Base-by-base conservation (phyloP, 2,797 vertebrate genomes). In the Lithobates sylvaticus region DNA sequence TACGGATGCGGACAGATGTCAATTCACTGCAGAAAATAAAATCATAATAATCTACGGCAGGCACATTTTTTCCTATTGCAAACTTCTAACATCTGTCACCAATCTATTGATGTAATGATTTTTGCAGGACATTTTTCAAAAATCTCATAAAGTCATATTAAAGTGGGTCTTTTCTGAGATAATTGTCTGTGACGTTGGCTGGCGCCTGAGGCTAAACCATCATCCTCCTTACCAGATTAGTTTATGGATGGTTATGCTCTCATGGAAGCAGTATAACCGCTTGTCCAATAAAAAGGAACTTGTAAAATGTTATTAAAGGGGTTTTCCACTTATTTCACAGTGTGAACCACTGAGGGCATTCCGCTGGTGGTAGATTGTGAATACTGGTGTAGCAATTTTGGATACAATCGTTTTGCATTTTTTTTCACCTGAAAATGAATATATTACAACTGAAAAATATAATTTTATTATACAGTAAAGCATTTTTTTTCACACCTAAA, bases 11-110 rank as follows among this genome's bases (percentile, higher is more conserved):
- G 71, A 44, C 84, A 81, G 71, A 81, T 86, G 84, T 81, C 84
- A 81, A 44, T 86, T 58, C 78, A 76, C 34, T 58, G 72, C 29
- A 50, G 75, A 39, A 80, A 79, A 78, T 72, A 78, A 73, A 69
- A 74, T 65, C 61, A 23, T 74, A 80, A 80, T 89, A 80, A 80
- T 89, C 91, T 84, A 74, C 67, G 26, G 80, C 84, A 26, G 65
- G 26, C 32, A 29, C 18, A 78, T 69, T 81, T 75, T 29, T 54
- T 54, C 18, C 39, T 26, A 2, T 42, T 79, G 69, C 70, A 16
- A 76, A 23, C 23, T 84, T 77, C 29, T 39, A 73, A 69, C 84
- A 74, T 78, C 69, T 85, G 84, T 39, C 58, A 65, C 69, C 50
- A 50, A 68, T 70, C 42, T 76, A 76, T 27, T 68, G 68, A 86